phyloP scores from a whole-genome alignment of 2,797 vertebrate species.

The Notolabrus celidotus region DNA sequence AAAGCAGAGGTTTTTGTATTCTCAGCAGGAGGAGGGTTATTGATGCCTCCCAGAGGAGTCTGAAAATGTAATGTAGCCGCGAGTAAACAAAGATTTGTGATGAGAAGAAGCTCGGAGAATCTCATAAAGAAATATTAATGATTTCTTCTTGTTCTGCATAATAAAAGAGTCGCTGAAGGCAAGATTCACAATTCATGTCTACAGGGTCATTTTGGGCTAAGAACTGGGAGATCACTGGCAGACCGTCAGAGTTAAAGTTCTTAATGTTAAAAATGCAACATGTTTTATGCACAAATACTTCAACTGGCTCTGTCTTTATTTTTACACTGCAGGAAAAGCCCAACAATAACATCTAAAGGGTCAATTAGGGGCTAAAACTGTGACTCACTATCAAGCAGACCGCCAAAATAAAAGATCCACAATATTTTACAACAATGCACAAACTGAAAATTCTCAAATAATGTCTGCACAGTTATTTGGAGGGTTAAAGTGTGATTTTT shows the following conservation, averaged over 20 bases:
- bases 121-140: conserved; percentile 5
- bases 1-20: conserved; percentile 33
- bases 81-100: conserved; percentile 12
- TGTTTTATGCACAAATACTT: not conserved
- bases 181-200: not conserved
- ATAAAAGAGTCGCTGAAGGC: not conserved
- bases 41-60: conserved; percentile 18
- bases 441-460: not conserved
- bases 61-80: conserved; percentile 10
- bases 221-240: not conserved
- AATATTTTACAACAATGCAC: too few relatives aligned
- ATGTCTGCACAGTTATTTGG: not conserved
- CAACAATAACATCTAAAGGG: not conserved
- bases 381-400: too few relatives aligned
- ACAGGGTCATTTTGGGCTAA: not conserved
- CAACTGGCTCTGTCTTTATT: not conserved
- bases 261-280: not conserved
- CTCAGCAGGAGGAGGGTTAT: not conserved
- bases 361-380: not conserved
- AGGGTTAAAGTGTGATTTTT: not conserved
- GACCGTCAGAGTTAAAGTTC: not conserved
- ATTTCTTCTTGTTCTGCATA: conserved; percentile 8
- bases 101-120: conserved; percentile 5
- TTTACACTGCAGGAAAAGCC: not conserved
- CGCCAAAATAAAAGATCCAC: too few relatives aligned